Percentiles rank a stretch among this genome's conserved stretches.
phyloP scores from a whole-genome alignment of 2,797 vertebrate genomes.

The Cygnus olor region DNA sequence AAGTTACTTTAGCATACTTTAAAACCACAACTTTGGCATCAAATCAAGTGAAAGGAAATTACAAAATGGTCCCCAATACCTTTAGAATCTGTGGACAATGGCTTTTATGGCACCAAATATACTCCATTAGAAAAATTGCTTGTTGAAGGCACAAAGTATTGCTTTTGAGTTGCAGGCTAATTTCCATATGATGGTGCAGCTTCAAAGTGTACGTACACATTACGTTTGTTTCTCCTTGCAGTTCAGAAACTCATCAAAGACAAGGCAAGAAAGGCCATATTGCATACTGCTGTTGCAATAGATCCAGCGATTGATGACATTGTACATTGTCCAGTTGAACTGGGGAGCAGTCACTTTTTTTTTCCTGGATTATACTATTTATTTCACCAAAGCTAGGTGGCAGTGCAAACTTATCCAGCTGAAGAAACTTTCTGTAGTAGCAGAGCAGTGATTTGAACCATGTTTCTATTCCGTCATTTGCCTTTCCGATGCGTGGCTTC shows the following conservation, averaged over 20 bases:
- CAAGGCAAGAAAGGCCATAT: neutral
- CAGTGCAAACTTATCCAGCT: slow-evolving; percentile 53
- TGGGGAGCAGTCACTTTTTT: neutral
- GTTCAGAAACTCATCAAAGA: neutral
- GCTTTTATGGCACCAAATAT: neutral
- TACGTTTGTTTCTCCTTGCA: neutral
- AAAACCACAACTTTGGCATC: neutral
- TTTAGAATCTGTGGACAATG: neutral
- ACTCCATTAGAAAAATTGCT: neutral
- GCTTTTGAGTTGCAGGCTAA: neutral
- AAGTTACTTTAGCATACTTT: neutral
- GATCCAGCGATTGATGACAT: neutral
- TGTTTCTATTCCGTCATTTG: neutral
- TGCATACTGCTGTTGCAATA: neutral
- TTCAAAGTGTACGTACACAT: rapidly evolving
- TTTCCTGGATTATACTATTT: neutral
- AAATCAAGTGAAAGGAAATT: neutral
- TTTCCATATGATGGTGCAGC: neutral
- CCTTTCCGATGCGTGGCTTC: neutral
- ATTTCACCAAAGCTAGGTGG: slow-evolving; percentile 65
- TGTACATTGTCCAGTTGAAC: neutral
- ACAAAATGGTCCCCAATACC: slow-evolving; percentile 20
- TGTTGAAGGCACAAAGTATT: neutral
- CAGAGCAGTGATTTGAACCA: slow-evolving; percentile 33
- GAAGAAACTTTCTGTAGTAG: slow-evolving; percentile 15